phyloP scores from a whole-genome alignment of 2,888 invertebrate genomes.

The Spodoptera littoralis region DNA sequence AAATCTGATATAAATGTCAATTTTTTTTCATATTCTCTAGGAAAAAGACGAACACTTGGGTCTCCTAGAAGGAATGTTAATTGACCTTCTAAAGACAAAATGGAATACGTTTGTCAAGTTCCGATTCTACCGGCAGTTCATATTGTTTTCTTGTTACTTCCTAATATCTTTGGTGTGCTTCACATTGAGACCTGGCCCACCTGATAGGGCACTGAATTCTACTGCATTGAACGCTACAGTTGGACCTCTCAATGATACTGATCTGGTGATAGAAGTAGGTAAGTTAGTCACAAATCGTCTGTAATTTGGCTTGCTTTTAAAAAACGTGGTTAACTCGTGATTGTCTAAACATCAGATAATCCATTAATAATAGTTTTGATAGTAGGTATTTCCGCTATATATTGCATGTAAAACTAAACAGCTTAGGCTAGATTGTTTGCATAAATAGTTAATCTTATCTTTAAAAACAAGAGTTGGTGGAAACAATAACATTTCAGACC shows the following conservation, averaged over 20 bases:
- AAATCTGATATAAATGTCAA: not conserved
- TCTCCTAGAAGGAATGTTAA: slow-evolving; percentile 97
- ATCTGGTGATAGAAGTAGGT: slow-evolving; percentile 73
- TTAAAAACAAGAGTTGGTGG: no score
- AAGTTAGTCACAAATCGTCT: slow-evolving; percentile 40
- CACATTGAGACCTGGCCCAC: slow-evolving; percentile 96
- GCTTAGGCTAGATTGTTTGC: no score
- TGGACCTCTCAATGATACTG: slow-evolving; percentile 74
- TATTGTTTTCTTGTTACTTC: slow-evolving; percentile 97
- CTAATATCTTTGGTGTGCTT: slow-evolving; percentile 96
- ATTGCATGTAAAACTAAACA: no score
- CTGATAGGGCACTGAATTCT: slow-evolving; percentile 79
- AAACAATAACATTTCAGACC: no score
- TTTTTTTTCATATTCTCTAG: slow-evolving; percentile 84
- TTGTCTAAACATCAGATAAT: no score
- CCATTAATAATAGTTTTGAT: no score
- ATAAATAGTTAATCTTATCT: no score
- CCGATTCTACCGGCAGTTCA: slow-evolving; percentile 97
- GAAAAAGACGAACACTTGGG: slow-evolving; percentile 98
- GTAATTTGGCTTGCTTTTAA: no score
- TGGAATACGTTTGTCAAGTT: slow-evolving; percentile 99
- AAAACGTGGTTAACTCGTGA: no score
- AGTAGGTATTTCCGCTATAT: no score
- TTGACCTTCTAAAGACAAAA: slow-evolving; percentile 98
- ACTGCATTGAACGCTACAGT: slow-evolving; percentile 77